Conservation (phyloP, 2,113 vertebrate species). For the Scytalopus superciliaris region DNA sequence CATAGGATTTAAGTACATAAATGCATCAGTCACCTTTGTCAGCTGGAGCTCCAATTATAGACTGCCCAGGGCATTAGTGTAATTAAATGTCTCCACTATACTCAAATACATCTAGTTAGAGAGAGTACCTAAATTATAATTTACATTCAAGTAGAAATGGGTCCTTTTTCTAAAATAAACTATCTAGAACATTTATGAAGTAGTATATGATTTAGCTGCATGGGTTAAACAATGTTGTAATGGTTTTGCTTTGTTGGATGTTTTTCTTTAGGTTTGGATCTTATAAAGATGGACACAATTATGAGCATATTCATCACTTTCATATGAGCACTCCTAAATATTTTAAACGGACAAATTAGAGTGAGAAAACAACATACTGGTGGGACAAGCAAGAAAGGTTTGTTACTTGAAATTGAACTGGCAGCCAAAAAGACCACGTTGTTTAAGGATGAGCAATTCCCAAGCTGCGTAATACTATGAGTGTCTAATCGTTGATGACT, state of each 20-base stretch:
- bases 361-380: background rate
- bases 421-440: background rate
- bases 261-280: conserved; percentile 75
- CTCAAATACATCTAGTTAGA: background rate
- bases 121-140: background rate
- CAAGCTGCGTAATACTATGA: background rate
- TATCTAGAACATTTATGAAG: background rate
- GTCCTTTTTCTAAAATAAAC: background rate
- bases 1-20: background rate
- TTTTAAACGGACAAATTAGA: conserved; percentile 60
- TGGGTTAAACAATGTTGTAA: background rate
- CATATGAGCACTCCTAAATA: conserved; percentile 81
- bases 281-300: conserved; percentile 76
- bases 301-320: conserved; percentile 71
- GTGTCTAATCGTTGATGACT: background rate
- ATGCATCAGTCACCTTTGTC: background rate
- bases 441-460: background rate
- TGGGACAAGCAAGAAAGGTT: background rate
- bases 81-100: background rate
- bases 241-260: conserved; percentile 8
- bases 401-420: background rate
- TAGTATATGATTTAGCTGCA: background rate
- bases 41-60: background rate
- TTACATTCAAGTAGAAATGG: background rate
- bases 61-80: background rate